Evolutionary conservation across 2,888 invertebrate species (phyloP), one percentile per base, ranked within the genome.

Genomic region (Thalpophila matura): DNA sequence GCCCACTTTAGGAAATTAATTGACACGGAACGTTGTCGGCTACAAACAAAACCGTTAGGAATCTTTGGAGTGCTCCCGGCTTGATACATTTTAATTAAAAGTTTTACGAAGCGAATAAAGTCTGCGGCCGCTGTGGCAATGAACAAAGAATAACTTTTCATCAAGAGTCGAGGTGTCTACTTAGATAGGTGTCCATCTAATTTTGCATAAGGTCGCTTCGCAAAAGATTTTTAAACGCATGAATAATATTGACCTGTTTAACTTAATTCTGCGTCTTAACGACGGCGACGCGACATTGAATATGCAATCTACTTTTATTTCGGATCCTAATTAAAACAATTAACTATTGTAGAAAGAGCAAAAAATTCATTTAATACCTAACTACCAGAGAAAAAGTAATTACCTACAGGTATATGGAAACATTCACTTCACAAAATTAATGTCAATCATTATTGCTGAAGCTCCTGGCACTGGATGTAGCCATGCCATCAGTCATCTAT

Each of bases 31-130:
- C 86, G 84, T 84, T 83, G 85, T 85, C 88, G 83, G 82, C 84
- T 85, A 85, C 88, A 89, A 88, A 91, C 84, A 89, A 88, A 89
- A 88, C 86, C 78, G 85, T 87, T 86, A 87, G 84, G 83, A 89
- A 87, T 91, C 88, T 88, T 86, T 77, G 74, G 77, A 89, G 83
- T 82, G 80, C 86, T 86, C 86, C 81, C 79, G 82, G 75, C 87
- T 88, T 87, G 88, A 90, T 91, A 91, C 90, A 88, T 90, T 93
- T 93, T 92, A 92, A 93, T 93, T 92, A 92, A 93, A 93, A 92
- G 86, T 93, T 93, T 88, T 83, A 84, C 85, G 76, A 81, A 86
- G 85, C 77, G 84, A 88, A 86, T 84, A 86, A 85, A 86, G 86
- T 87, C 86, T 85, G 86, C 84, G 84, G 86, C 79, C 77, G 82